Conservation (phyloP, 2,113 vertebrate genomes). For the Psophia crepitans region DNA sequence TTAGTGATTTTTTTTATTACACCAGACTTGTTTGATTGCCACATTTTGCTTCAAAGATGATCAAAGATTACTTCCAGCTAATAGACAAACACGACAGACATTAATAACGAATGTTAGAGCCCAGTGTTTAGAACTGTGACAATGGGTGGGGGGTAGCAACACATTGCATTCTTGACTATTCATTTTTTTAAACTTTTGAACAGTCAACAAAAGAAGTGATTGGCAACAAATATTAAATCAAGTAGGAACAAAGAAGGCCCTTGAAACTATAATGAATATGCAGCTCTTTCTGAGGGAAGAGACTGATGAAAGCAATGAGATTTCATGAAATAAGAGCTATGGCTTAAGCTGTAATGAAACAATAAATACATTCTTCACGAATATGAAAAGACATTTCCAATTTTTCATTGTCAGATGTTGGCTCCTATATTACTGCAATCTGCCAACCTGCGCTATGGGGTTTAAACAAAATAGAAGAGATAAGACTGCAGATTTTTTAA, state of each 20-base stretch:
- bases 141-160: background rate
- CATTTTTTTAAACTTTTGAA: slow-evolving; percentile 13
- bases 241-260: background rate
- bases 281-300: background rate
- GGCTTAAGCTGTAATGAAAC: slow-evolving; percentile 22
- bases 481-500: slow-evolving; percentile 23
- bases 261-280: slow-evolving; percentile 29
- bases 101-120: background rate
- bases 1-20: background rate
- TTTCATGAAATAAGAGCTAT: background rate
- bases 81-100: background rate
- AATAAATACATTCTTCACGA: background rate
- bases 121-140: background rate
- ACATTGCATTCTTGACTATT: background rate
- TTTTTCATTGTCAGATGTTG: background rate
- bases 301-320: slow-evolving; percentile 2
- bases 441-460: background rate
- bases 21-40: background rate
- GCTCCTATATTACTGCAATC: slow-evolving; percentile 31
- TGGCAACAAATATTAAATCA: slow-evolving; percentile 35
- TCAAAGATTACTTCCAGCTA: slow-evolving; percentile 2
- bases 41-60: background rate
- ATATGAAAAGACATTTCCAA: background rate
- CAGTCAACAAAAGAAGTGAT: slow-evolving; percentile 25
- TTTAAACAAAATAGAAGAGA: slow-evolving; percentile 25